A percentile compares a stretch with the other conserved stretches of the same genome.
phyloP scores from a whole-genome alignment of 2,797 vertebrate species.

The Propithecus deckenii region DNA sequence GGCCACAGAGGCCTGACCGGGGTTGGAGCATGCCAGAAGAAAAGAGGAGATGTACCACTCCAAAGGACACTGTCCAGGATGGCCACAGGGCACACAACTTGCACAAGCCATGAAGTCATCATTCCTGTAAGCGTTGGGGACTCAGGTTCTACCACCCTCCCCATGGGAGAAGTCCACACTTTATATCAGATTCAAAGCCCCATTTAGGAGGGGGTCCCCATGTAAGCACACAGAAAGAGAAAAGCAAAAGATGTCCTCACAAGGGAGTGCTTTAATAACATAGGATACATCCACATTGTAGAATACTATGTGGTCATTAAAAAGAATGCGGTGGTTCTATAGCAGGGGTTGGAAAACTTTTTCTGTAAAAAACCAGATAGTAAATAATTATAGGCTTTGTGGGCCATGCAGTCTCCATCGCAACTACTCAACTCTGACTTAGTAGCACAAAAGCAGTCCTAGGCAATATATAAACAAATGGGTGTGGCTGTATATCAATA shows the following conservation, averaged over 20 bases:
- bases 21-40: not conserved
- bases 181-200: not conserved
- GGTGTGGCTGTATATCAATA: not conserved
- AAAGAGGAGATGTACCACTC: not conserved
- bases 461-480: not conserved
- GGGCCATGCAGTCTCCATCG: not conserved
- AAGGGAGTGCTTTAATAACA: not conserved
- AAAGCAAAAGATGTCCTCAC: not conserved
- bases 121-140: not conserved
- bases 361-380: not conserved
- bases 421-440: not conserved
- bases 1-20: too few species aligned
- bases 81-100: not conserved
- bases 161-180: not conserved
- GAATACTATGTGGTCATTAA: not conserved
- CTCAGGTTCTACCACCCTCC: accelerated
- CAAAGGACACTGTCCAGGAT: not conserved
- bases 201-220: not conserved
- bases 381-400: not conserved
- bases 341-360: not conserved
- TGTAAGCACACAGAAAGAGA: not conserved
- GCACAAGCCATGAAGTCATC: accelerated
- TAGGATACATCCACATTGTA: accelerated
- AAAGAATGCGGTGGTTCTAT: not conserved
- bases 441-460: not conserved